These are phyloP conservation scores for Leptodactylus fallax DNA, from an alignment of 2,797 vertebrate species.

Conservation along the genomic window DNA sequence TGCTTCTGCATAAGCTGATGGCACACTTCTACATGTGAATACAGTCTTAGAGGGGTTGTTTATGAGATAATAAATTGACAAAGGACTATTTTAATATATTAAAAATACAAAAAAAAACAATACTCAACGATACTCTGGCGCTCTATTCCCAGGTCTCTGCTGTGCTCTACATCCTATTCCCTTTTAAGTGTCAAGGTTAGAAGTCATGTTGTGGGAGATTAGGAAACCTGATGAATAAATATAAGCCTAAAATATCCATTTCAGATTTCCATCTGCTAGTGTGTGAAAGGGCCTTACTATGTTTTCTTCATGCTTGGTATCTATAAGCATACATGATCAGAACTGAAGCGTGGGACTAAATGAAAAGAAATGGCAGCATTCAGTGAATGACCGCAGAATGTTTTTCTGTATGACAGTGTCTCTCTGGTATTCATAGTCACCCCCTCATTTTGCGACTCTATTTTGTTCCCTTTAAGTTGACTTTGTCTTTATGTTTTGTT, in stretches of 20 bases:
- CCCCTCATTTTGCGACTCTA: background rate
- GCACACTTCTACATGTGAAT: too few relatives aligned
- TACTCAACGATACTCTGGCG: too few relatives aligned
- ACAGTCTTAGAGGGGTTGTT: too few relatives aligned
- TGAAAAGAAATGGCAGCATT: background rate
- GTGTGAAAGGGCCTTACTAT: background rate
- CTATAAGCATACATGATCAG: background rate
- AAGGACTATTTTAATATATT: too few relatives aligned
- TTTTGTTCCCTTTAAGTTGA: background rate
- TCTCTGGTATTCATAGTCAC: conserved; percentile 2
- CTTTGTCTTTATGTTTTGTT: background rate
- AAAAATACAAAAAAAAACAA: too few relatives aligned
- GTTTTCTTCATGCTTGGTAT: background rate
- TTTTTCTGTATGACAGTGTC: background rate
- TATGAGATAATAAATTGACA: too few relatives aligned
- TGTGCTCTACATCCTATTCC: too few relatives aligned
- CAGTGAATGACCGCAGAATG: background rate
- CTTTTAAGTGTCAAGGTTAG: too few relatives aligned
- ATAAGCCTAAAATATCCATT: background rate
- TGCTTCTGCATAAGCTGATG: too few relatives aligned
- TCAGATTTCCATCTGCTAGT: too few relatives aligned
- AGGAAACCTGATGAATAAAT: background rate
- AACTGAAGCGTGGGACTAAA: background rate
- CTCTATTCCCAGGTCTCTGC: too few relatives aligned
- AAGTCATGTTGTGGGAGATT: too few relatives aligned